Conservation (phyloP, 2,797 vertebrate genomes). For the Melanotaenia trifasciata region DNA sequence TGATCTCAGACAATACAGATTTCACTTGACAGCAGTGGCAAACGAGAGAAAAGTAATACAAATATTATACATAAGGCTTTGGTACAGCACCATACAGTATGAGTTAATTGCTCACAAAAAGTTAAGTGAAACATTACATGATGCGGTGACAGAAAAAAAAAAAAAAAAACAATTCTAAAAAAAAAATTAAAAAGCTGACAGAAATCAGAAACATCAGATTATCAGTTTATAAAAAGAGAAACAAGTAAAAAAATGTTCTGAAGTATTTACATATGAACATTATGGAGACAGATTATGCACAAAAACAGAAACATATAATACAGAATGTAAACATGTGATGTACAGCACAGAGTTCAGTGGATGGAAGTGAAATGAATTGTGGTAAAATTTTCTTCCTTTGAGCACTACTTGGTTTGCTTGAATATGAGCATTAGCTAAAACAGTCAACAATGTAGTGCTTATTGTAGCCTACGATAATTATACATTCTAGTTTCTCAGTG, state of each 20-base stretch:
- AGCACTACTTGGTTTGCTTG: conserved; percentile 84
- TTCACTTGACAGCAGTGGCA: conserved; percentile 83
- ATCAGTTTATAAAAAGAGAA: conserved; percentile 56
- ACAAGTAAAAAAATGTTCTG: conserved; percentile 65
- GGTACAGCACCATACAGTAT: conserved; percentile 96
- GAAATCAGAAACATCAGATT: conserved; percentile 76
- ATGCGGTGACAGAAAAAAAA: conserved; percentile 79
- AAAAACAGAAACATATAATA: conserved; percentile 61
- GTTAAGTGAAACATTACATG: conserved; percentile 90
- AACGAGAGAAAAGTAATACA: conserved; percentile 81
- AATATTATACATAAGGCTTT: conserved; percentile 89
- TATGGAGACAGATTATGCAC: conserved; percentile 69
- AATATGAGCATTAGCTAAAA: conserved; percentile 85
- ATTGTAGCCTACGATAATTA: conserved; percentile 86
- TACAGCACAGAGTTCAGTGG: conserved; percentile 80
- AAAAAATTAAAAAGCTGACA: conserved; percentile 19
- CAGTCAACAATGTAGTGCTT: conserved; percentile 87
- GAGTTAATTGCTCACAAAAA: conserved; percentile 84
- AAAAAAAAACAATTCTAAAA: conserved; percentile 68
- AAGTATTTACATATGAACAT: conserved; percentile 82
- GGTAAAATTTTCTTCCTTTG: conserved; percentile 75
- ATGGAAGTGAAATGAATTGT: conserved; percentile 76
- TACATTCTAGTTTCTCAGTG: conserved; percentile 89
- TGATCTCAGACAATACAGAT: conserved; percentile 76
- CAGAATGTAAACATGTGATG: conserved; percentile 82